Percentiles rank a stretch among this genome's conserved stretches.
Conservation (phyloP, 1,140 invertebrate genomes). For the Phenacoccus solenopsis region DNA sequence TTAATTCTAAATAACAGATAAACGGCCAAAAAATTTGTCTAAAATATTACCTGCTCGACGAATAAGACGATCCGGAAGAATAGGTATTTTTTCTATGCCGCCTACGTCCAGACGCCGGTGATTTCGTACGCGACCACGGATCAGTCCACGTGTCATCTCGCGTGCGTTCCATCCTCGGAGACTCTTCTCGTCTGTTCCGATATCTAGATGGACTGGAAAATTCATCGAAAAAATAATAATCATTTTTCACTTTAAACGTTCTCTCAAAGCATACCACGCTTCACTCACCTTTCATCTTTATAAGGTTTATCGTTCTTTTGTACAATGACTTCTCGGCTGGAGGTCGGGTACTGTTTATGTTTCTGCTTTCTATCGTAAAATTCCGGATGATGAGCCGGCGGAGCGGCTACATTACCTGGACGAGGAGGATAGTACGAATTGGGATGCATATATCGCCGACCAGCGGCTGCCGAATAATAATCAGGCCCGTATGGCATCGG, state of each 20-base stretch:
- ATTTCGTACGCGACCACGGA: conserved; percentile 76
- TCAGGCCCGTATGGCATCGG: conserved; percentile 25
- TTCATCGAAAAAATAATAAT: not conserved
- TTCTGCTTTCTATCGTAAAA: conserved; percentile 20
- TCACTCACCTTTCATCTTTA: conserved; percentile 24
- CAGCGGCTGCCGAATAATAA: conserved; percentile 23
- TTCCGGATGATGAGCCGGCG: conserved; percentile 4
- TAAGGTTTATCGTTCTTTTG: conserved; percentile 45
- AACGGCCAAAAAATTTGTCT: conserved; percentile 1
- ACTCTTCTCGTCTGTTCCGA: conserved; percentile 21
- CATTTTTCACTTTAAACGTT: too few species aligned
- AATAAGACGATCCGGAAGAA: conserved; percentile 62
- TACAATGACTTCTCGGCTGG: conserved; percentile 54
- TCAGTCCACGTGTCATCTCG: conserved; percentile 81
- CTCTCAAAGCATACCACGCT: not conserved
- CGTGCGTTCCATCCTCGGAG: conserved; percentile 22
- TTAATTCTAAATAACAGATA: not conserved
- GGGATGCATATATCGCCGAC: conserved; percentile 18
- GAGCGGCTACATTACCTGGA: not conserved
- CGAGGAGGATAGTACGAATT: conserved; percentile 12
- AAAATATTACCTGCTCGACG: conserved; percentile 48
- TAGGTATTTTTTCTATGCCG: conserved; percentile 45
- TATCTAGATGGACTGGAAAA: conserved; percentile 19
- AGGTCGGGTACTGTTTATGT: conserved; percentile 31
- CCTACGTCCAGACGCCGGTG: conserved; percentile 39